Conservation (phyloP, 2,888 invertebrate genomes). For the Eupeodes luniger region DNA sequence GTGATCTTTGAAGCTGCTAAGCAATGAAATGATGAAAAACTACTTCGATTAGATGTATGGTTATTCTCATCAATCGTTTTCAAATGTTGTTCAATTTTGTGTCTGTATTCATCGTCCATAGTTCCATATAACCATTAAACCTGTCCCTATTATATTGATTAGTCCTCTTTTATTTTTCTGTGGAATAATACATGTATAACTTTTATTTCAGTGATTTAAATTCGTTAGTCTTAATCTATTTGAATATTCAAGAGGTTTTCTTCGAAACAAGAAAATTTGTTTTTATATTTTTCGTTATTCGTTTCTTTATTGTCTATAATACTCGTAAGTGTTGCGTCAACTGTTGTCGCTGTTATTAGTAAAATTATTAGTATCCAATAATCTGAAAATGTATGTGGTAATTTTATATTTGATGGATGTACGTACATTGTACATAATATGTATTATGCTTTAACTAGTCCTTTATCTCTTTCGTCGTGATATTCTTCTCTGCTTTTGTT, state of each 20-base stretch:
- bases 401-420: slow-evolving; percentile 4
- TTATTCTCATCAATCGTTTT: background rate
- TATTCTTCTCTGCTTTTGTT: no score
- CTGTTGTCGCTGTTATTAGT: background rate
- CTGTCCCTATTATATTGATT: background rate
- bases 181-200: background rate
- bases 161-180: background rate
- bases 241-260: background rate
- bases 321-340: background rate
- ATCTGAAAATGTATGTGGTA: slow-evolving; percentile 1
- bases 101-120: background rate
- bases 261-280: background rate
- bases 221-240: background rate
- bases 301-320: background rate
- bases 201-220: background rate
- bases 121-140: background rate
- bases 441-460: background rate
- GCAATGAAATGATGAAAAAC: no score
- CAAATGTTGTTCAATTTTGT: background rate
- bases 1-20: no score
- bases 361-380: background rate
- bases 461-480: no score
- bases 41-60: background rate
- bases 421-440: no score
- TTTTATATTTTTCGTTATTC: background rate